Evolutionary conservation across 2,113 vertebrate genomes (phyloP).

Genomic region (Nesospiza acunhae): DNA sequence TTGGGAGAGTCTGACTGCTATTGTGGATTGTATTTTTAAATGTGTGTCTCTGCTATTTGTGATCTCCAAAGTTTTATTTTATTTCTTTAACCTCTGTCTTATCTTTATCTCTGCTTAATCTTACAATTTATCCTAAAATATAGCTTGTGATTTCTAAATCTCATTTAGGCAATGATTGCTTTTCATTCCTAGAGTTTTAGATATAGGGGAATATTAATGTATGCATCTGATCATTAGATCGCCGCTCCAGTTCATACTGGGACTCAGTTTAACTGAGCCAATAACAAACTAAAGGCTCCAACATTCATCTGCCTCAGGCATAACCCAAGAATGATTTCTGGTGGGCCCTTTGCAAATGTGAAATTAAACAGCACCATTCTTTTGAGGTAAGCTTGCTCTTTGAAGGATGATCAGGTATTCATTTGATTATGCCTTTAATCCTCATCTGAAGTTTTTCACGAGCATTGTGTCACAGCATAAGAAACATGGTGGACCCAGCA

Average conservation of each 20-base stretch:
- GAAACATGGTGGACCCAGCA: neutral
- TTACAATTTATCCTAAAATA: neutral
- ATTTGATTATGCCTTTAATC: neutral
- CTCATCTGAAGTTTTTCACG: neutral
- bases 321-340: neutral
- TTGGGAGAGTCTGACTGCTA: neutral
- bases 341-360: neutral
- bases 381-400: neutral
- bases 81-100: neutral
- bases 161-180: neutral
- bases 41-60: fast-evolving
- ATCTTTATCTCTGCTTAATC: neutral
- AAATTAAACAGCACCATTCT: neutral
- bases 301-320: neutral
- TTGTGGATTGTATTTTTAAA: neutral
- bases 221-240: neutral
- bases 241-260: neutral
- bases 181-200: neutral
- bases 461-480: neutral
- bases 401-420: neutral
- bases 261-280: neutral
- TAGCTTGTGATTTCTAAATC: neutral
- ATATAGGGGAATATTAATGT: neutral
- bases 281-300: neutral
- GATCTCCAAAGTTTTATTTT: neutral